phyloP scores from a whole-genome alignment of 2,797 vertebrate species.

The Galagoides demidoff region DNA sequence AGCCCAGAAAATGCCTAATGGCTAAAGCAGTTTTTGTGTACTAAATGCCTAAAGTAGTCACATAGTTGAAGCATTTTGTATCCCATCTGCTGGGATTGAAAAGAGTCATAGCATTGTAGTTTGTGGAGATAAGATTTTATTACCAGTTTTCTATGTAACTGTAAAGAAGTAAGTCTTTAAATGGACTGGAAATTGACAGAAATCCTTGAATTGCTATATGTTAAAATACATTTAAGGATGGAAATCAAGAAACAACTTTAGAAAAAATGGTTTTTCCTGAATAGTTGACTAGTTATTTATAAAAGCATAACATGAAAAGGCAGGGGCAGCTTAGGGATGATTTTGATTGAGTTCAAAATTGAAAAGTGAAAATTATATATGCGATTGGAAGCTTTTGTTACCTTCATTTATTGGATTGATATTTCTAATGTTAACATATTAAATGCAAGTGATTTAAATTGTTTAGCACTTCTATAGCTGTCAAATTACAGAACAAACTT shows the following conservation, averaged over 20 bases:
- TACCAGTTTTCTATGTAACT: constrained; percentile 36
- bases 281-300: constrained; percentile 12
- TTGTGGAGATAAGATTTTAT: constrained; percentile 6
- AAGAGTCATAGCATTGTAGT: background rate
- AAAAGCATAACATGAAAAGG: background rate
- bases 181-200: background rate
- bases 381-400: background rate
- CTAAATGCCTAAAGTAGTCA: constrained; percentile 7
- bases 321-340: background rate
- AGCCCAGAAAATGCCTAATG: background rate
- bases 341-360: constrained; percentile 26
- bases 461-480: background rate
- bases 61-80: constrained; percentile 35
- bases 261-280: background rate
- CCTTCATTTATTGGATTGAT: background rate
- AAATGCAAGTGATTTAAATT: constrained; percentile 15
- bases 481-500: background rate
- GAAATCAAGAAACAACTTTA: constrained; percentile 14
- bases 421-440: constrained; percentile 36
- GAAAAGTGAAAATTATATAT: constrained; percentile 17
- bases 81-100: background rate
- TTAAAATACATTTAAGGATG: constrained; percentile 43
- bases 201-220: background rate
- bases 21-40: background rate
- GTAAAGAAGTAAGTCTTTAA: constrained; percentile 10